These are phyloP conservation scores for Meloidogyne floridensis DNA, from an alignment of 1,140 invertebrate genomes.

Conservation along the genomic window DNA sequence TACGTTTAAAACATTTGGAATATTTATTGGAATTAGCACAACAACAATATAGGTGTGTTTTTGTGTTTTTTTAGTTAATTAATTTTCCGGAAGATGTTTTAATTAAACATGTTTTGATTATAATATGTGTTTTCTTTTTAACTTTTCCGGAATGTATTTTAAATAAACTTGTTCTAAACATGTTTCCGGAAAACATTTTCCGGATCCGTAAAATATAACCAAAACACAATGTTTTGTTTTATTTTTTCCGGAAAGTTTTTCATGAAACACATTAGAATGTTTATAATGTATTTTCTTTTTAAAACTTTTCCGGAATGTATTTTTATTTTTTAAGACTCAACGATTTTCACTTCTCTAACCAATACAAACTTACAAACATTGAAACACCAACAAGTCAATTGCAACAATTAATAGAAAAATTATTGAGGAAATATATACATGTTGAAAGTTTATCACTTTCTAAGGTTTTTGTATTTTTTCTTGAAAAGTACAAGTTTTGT, in stretches of 20 bases:
- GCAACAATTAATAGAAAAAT: constrained; percentile 8
- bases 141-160: not conserved
- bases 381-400: constrained; percentile 12
- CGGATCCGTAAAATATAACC: not conserved
- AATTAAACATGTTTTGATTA: not conserved
- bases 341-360: constrained; percentile 13
- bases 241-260: too few species aligned
- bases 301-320: too few species aligned
- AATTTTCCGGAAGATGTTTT: not conserved
- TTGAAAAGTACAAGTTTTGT: not conserved
- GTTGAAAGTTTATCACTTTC: constrained; percentile 11
- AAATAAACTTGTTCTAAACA: not conserved
- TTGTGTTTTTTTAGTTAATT: not conserved
- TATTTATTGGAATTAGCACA: constrained; percentile 50
- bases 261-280: too few species aligned
- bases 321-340: constrained; percentile 9
- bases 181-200: not conserved
- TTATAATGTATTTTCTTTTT: too few species aligned
- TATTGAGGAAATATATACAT: constrained; percentile 28
- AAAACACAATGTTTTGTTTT: not conserved
- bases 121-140: not conserved
- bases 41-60: constrained; percentile 50
- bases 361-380: not conserved
- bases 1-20: constrained; percentile 44
- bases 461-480: constrained; percentile 17